Percentiles rank a stretch among this genome's conserved stretches.
phyloP scores from a whole-genome alignment of 1,140 invertebrate genomes.

The Scaptomyza pallida region DNA sequence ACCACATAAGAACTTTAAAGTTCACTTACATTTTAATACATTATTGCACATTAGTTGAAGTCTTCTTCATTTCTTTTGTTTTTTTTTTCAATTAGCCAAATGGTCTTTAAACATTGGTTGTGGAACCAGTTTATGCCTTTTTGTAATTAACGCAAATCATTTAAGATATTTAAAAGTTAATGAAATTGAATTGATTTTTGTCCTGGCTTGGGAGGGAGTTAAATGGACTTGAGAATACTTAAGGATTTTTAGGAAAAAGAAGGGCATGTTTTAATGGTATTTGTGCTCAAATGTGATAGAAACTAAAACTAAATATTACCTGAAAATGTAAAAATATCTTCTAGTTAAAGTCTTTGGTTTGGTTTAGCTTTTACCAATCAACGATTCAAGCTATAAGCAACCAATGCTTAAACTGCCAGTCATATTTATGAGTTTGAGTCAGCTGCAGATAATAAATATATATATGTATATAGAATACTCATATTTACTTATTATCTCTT shows the following conservation, averaged over 20 bases:
- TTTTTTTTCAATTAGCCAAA: constrained; percentile 69
- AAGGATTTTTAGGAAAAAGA: too few species aligned
- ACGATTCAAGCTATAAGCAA: not conserved
- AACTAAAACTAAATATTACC: too few species aligned
- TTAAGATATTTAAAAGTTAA: not conserved
- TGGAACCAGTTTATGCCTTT: constrained; percentile 13
- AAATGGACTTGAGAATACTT: too few species aligned
- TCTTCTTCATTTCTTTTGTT: too few species aligned
- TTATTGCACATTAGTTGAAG: constrained; percentile 31
- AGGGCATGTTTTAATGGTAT: too few species aligned
- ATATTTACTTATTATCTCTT: constrained; percentile 69
- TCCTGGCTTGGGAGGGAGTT: not conserved
- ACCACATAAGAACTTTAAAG: constrained; percentile 51
- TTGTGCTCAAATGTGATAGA: too few species aligned
- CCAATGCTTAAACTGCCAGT: constrained; percentile 42
- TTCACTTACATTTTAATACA: constrained; percentile 34
- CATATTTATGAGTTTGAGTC: constrained; percentile 52
- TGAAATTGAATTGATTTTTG: not conserved
- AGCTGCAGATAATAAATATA: constrained; percentile 37
- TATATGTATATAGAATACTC: constrained; percentile 32
- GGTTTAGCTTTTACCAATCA: too few species aligned
- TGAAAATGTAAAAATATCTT: too few species aligned
- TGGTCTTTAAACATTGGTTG: constrained; percentile 22
- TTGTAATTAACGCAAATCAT: constrained; percentile 1
- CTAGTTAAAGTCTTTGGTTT: too few species aligned